Percentiles rank a stretch among this genome's conserved stretches.
Conservation (phyloP, 2,113 vertebrate species). For the Philantomba maxwellii region DNA sequence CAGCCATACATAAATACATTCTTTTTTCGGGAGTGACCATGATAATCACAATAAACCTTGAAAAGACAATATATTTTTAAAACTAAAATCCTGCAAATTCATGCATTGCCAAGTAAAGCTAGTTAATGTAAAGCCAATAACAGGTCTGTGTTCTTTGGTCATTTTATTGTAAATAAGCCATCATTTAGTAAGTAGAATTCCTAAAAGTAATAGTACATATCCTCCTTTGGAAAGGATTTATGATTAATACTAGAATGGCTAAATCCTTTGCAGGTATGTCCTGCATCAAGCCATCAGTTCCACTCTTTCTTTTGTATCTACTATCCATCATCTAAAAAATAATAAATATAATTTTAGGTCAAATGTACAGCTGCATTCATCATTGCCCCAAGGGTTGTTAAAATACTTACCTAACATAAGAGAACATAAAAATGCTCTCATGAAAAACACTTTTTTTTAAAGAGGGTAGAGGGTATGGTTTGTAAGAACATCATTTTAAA, state of each 20-base stretch:
- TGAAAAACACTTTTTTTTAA: neutral
- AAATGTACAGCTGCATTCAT: neutral
- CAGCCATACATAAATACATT: slow-evolving; percentile 99
- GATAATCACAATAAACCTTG: slow-evolving; percentile 92
- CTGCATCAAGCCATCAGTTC: neutral
- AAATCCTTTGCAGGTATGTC: neutral
- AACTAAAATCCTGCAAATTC: slow-evolving; percentile 31
- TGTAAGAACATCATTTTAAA: slow-evolving; percentile 14
- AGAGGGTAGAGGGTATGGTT: neutral
- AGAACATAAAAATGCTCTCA: neutral
- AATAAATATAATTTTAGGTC: neutral
- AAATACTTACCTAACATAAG: slow-evolving; percentile 22
- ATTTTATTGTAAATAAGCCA: neutral
- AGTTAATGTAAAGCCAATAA: neutral
- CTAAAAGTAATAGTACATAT: neutral
- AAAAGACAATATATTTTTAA: slow-evolving; percentile 44
- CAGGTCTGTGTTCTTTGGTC: neutral
- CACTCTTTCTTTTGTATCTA: neutral
- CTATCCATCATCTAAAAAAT: neutral
- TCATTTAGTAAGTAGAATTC: slow-evolving; percentile 18
- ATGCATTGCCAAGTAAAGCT: neutral
- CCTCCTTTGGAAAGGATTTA: neutral
- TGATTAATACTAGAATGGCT: neutral
- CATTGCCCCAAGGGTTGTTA: neutral
- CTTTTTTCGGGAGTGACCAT: slow-evolving; percentile 98